Conservation (phyloP, 2,113 vertebrate species). For the Strigops habroptila region DNA sequence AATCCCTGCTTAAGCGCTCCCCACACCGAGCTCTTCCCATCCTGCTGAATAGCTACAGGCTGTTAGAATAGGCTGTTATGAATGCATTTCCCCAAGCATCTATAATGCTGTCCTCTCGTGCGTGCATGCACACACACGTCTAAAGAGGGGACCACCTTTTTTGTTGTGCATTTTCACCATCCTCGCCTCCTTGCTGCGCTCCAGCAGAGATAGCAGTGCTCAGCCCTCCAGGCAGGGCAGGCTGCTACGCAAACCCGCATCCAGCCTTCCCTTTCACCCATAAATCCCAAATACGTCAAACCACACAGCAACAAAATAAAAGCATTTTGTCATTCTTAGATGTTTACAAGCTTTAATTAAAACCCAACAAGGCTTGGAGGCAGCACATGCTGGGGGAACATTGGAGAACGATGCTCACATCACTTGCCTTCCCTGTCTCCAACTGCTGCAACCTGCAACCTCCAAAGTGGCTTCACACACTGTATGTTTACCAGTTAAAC, state of each 20-base stretch:
- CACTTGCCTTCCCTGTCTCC: background rate
- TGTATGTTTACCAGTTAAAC: rapidly evolving
- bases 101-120: background rate
- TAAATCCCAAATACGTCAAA: background rate
- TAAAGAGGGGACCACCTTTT: background rate
- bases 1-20: background rate
- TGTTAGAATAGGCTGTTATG: background rate
- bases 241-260: background rate
- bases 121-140: rapidly evolving
- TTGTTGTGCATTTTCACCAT: rapidly evolving
- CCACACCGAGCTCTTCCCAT: rapidly evolving
- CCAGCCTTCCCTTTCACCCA: background rate
- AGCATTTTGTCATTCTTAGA: background rate
- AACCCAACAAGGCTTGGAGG: background rate
- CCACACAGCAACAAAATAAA: rapidly evolving
- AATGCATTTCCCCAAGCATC: background rate
- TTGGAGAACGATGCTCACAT: background rate
- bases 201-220: background rate
- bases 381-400: rapidly evolving
- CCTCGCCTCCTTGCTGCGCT: background rate
- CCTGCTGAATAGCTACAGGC: background rate
- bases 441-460: background rate
- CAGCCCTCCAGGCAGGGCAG: background rate
- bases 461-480: rapidly evolving
- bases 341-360: background rate